Conservation (phyloP, 2,113 vertebrate genomes). For the Ameiurus melas region DNA sequence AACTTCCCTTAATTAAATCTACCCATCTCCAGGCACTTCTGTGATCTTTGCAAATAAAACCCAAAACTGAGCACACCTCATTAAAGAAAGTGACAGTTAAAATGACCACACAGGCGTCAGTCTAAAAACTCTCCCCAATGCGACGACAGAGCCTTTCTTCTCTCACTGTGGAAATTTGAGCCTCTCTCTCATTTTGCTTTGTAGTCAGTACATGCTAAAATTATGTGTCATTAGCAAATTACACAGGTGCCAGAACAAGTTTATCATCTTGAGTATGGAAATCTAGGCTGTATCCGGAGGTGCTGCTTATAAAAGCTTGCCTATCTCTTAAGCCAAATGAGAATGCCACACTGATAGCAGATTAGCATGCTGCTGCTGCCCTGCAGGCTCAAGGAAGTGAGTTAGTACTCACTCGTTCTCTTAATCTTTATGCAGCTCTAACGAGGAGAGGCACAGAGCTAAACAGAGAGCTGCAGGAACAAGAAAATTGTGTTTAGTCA, state of each 20-base stretch:
- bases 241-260: slow-evolving; percentile 82
- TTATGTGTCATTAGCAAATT: slow-evolving; percentile 80
- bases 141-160: slow-evolving; percentile 51
- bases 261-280: slow-evolving; percentile 78
- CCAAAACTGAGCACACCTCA: slow-evolving; percentile 71
- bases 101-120: slow-evolving; percentile 56
- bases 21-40: slow-evolving; percentile 70
- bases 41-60: slow-evolving; percentile 72
- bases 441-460: slow-evolving; percentile 85
- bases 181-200: slow-evolving; percentile 36
- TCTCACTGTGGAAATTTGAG: slow-evolving; percentile 55
- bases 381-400: slow-evolving; percentile 83
- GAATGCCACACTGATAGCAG: slow-evolving; percentile 90
- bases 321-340: slow-evolving; percentile 80
- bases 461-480: slow-evolving; percentile 82
- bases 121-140: slow-evolving; percentile 59
- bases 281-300: slow-evolving; percentile 79
- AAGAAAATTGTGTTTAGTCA: slow-evolving; percentile 60
- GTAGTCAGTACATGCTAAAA: slow-evolving; percentile 68
- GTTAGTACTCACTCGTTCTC: slow-evolving; percentile 89
- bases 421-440: slow-evolving; percentile 93
- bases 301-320: slow-evolving; percentile 74
- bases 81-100: slow-evolving; percentile 70
- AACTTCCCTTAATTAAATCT: slow-evolving; percentile 78
- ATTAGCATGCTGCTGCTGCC: slow-evolving; percentile 88